Base-by-base conservation (phyloP, 1,140 invertebrate genomes). In the Doryteuthis pealeii region DNA sequence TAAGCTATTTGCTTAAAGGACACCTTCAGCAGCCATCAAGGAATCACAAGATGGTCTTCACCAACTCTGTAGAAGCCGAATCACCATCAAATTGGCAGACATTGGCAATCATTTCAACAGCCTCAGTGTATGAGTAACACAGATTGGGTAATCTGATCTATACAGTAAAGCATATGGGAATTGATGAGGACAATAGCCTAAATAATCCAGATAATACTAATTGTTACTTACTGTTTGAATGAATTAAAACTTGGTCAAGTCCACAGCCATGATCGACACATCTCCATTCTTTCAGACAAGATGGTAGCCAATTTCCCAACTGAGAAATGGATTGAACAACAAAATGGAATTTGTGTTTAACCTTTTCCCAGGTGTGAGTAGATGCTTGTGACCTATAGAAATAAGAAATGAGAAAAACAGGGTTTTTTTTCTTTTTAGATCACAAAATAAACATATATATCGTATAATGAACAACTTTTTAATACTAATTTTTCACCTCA, bases 211-310 rank as follows among this genome's bases (percentile, higher is more conserved):
- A n/a, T n/a, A n/a, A n/a, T n/a, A n/a, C 3, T 5, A 40, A 40
- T 40, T 40, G 35, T 40, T 40, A 40, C 35, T 74, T 74, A 76
- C 74, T 65, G 40, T 65, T 18, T 32, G 73, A 68, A 33, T 76
- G 74, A 32, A 82, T 68, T 10, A 79, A 28, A 54, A 79, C 78
- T 71, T 83, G 82, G 72, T 80, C 75, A 14, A 76, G 69, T 30
- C 82, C 82, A 76, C 82, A 83, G 54, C 74, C 73, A 74, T 83
- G 82, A 71, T 83, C 82, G 26, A 79, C 76, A 79, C 82, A 83
- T 33, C 73, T 33, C 82, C 82, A 83, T 65, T 83, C 77, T 30
- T 77, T 75, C 12, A 82, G 69, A 31, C 78, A 31, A 43, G 72
- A 65, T 26, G 82, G 79, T 28, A 83, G 77, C 81, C 80, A 83